These are phyloP conservation scores for Talpa occidentalis DNA, from an alignment of 2,113 vertebrate species.

Conservation along the genomic window DNA sequence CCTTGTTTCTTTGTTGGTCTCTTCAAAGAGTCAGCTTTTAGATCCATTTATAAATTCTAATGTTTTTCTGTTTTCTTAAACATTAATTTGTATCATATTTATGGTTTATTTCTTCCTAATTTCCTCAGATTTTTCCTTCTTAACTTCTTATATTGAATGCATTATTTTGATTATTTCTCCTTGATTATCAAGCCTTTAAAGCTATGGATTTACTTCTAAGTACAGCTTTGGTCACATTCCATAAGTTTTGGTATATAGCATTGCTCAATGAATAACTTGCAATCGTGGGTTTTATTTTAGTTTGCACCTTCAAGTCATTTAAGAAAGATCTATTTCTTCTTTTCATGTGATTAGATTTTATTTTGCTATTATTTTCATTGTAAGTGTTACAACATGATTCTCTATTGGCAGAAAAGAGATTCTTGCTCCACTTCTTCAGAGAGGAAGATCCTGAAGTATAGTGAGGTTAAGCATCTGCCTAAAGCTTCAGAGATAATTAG, in stretches of 20 bases:
- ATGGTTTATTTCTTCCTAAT: conserved; percentile 27
- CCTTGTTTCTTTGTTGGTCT: conserved; percentile 37
- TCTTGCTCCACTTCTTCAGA: not conserved
- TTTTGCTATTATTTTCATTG: conserved; percentile 22
- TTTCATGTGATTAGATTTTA: conserved; percentile 50
- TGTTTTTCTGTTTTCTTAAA: conserved; percentile 47
- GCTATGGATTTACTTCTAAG: conserved; percentile 47
- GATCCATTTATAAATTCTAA: conserved; percentile 33
- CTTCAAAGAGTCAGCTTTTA: conserved; percentile 48
- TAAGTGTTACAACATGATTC: not conserved
- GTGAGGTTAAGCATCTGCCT: not conserved
- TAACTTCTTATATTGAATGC: not conserved
- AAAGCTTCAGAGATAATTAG: not conserved
- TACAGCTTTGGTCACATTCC: conserved; percentile 58
- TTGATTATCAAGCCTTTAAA: conserved; percentile 51
- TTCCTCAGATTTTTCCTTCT: conserved; percentile 27
- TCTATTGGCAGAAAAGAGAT: not conserved
- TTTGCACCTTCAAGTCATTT: conserved; percentile 49
- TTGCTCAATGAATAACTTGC: conserved; percentile 36
- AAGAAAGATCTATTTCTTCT: not conserved
- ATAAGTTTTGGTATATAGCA: not conserved
- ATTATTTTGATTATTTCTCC: conserved; percentile 54
- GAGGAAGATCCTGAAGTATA: not conserved
- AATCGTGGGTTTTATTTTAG: conserved; percentile 51
- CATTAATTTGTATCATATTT: conserved; percentile 40